Evolutionary conservation across 2,888 invertebrate species (phyloP), one percentile per base, ranked within the genome.

Genomic region (Xanthorhoe spadicearia): DNA sequence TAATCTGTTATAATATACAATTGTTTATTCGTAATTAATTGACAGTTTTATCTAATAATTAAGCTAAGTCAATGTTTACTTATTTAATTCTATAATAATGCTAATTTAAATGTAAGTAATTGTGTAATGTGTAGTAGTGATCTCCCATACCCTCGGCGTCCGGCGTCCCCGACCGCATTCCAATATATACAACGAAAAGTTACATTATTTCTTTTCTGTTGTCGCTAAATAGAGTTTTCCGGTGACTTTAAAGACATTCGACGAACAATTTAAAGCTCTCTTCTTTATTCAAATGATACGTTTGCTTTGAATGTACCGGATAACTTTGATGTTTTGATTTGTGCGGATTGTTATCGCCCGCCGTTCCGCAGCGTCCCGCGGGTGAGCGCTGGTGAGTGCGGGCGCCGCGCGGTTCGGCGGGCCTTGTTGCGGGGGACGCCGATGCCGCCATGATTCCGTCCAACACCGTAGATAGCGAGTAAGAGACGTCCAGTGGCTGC

Each of bases 391-490:
- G 23, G 48, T 17, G 17, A 18, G 51, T 51, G 13, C 13, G 38
- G 38, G 51, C 59, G 48, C 48, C 57, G 23, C 32, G 76, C 76
- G 83, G 78, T 13, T 13, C 76, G 74, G 67, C 9, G 60, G 56
- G 51, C 51, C 53, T 62, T 60, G 65, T 63, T 67, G 73, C 74
- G 75, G 71, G 76, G 83, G 90, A 77, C 86, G 86, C 83, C 86
- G 87, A 77, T 84, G 89, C 88, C 89, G 91, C 92, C 89, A 90
- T 89, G 93, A 94, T 93, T 93, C 93, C 93, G 93, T 93, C 93
- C 93, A 93, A 92, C 88, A 91, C 90, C 88, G 88, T 93, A 93
- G 92, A 89, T 93, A 93, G 93, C 92, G 92, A 89, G 92, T 93
- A 93, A 93, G 92, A 92, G 90, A 92, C 92, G 92, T 93, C 92